A percentile compares a stretch with the other conserved stretches of the same genome.
Evolutionary conservation across 2,797 vertebrate genomes (phyloP).

Genomic region (Acanthurus tractus): DNA sequence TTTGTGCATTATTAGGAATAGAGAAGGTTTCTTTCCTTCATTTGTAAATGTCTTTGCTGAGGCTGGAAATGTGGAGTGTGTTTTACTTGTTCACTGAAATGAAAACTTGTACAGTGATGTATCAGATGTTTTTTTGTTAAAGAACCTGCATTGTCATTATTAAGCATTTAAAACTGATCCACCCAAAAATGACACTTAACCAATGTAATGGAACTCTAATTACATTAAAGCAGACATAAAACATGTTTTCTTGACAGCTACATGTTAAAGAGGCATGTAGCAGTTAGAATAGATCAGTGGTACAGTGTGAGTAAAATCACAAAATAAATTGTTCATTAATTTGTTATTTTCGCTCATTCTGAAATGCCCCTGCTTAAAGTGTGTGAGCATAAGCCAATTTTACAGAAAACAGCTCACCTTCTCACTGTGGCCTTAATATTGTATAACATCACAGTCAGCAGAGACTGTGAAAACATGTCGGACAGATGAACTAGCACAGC

Average conservation of each 20-base stretch:
- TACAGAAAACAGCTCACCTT: background rate
- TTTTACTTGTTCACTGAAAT: background rate
- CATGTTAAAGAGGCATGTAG: too few species aligned
- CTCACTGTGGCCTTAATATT: slow-evolving; percentile 6
- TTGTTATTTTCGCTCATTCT: background rate
- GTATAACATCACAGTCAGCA: slow-evolving; percentile 11
- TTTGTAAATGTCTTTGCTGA: too few species aligned
- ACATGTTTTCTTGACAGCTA: too few species aligned
- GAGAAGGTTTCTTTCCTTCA: too few species aligned
- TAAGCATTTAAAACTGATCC: too few species aligned
- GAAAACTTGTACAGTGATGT: too few species aligned
- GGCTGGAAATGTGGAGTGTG: too few species aligned
- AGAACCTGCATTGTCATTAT: too few species aligned
- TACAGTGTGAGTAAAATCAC: background rate
- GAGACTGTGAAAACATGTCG: slow-evolving; percentile 30
- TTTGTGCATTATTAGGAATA: background rate
- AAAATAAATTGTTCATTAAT: background rate
- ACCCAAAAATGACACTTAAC: too few species aligned
- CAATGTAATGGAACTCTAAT: too few species aligned
- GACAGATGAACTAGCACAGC: background rate
- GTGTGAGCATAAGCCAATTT: slow-evolving; percentile 10
- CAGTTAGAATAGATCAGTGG: background rate
- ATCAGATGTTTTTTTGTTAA: too few species aligned
- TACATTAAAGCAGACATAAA: too few species aligned
- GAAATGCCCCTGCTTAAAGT: background rate